Evolutionary conservation across 2,797 vertebrate genomes (phyloP), one percentile per base, ranked within the genome.

Genomic region (Chelon auratus): DNA sequence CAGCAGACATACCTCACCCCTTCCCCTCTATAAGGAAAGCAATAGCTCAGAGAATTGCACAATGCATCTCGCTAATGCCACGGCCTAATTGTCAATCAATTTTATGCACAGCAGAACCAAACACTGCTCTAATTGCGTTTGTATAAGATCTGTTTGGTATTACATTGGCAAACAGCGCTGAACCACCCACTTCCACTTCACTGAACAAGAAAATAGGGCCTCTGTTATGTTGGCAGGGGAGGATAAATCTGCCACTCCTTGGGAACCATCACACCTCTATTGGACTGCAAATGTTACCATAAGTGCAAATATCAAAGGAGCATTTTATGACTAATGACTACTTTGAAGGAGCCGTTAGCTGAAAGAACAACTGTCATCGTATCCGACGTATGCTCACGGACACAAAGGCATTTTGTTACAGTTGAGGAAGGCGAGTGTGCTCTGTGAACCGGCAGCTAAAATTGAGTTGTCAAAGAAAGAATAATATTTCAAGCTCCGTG

Each of bases 101-200:
- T 81, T 83, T 84, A 81, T 80, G 81, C 83, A 75, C 81, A 84
- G 66, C 71, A 80, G 77, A 85, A 77, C 74, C 75, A 81, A 85
- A 85, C 74, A 75, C 70, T 51, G 68, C 73, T 88, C 81, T 91
- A 91, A 93, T 91, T 91, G 87, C 71, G 39, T 92, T 92, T 89
- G 85, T 71, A 67, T 78, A 78, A 83, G 87, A 89, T 84, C 67
- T 83, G 81, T 77, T 86, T 87, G 78, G 79, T 83, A 86, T 86
- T 85, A 81, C 77, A 78, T 68, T 87, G 88, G 87, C 83, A 90
- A 89, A 87, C 87, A 81, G 79, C 3, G 62, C 86, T 85, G 75
- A 89, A 85, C 83, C 88, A 70, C 75, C 86, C 83, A 81, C 86
- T 83, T 91, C 80, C 90, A 87, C 82, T 87, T 81, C 89, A 84